These are phyloP conservation scores for Mus spicilegus DNA, from an alignment of 2,113 vertebrate species.

Conservation along the genomic window DNA sequence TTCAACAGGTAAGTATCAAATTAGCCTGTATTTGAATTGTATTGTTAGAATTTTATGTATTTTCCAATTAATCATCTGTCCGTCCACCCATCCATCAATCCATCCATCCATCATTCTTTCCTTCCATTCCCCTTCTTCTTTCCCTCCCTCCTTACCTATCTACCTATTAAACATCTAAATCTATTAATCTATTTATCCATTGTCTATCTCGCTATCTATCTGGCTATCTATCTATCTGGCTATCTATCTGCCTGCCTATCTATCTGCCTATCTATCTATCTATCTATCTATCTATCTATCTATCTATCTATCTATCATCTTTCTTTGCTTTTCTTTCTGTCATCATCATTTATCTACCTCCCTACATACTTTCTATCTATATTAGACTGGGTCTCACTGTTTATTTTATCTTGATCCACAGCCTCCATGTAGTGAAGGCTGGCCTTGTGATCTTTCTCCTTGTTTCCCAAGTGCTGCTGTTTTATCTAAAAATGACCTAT, in stretches of 20 bases:
- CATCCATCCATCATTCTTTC: neutral
- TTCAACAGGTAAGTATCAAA: neutral
- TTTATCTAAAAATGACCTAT: neutral
- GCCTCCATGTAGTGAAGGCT: neutral
- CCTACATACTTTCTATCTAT: neutral
- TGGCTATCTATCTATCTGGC: too few species aligned
- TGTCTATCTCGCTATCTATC: neutral
- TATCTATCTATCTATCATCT: too few species aligned
- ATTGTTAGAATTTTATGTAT: neutral
- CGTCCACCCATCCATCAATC: neutral
- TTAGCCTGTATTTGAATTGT: neutral
- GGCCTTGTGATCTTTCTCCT: neutral
- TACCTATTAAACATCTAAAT: neutral
- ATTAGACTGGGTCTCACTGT: neutral
- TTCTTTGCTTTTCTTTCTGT: neutral
- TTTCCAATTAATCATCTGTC: neutral
- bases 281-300: too few species aligned
- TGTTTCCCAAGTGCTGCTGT: neutral
- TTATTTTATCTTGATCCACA: neutral
- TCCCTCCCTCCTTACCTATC: neutral
- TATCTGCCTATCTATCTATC: neutral
- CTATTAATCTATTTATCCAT: neutral
- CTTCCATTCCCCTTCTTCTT: too few species aligned
- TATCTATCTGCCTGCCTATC: too few species aligned
- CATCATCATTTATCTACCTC: neutral